Base-by-base conservation (phyloP, 2,797 vertebrate species). In the Siniperca undulata region DNA sequence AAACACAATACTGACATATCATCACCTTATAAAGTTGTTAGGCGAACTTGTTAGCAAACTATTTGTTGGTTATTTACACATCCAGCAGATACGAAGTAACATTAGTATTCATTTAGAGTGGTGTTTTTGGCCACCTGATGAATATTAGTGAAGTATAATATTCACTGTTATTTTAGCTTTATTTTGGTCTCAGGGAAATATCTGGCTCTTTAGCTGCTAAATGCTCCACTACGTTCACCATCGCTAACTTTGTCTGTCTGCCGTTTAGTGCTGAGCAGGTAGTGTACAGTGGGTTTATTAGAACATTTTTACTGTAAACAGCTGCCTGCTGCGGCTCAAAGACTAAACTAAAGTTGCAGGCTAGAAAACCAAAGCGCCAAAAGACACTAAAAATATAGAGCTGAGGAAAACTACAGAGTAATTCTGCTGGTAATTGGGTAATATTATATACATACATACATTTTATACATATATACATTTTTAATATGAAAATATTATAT, bases 401-500 rank as follows among this genome's bases (percentile, higher is more conserved):
- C 24, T 44, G 20, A 38, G 71, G 36, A 59, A 52, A 72, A 60
- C 24, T 34, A 30, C 59, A 12, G 48, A 1, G 46, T 40, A 36
- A 36, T 36, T 36, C 17, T 8, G 10, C 19, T 22, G 16, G 16
- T 42, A 42, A 42, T 10, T 42, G 40, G 9, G 36, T 64, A 27
- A 53, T 30, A 30, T 30, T 30, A 30, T 30, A 30, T 30, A 30
- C 30, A 30, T 30, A 30, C 30, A 30, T 30, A 30, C 27, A 30
- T 30, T 30, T 30, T 30, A 30, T 30, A 30, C 30, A 30, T 30
- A 30, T 30, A 30, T 30, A 30, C 30, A 30, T 30, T 48, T 20
- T 46, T 30, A 50, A 74, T 70, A 42, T 3, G 56, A 75, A 66
- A 5, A 71, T 38, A 66, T 50, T 48, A 50, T 30, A 69, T 70